Base-by-base conservation (phyloP, 1,140 invertebrate species). In the Drosophila mauritiana region DNA sequence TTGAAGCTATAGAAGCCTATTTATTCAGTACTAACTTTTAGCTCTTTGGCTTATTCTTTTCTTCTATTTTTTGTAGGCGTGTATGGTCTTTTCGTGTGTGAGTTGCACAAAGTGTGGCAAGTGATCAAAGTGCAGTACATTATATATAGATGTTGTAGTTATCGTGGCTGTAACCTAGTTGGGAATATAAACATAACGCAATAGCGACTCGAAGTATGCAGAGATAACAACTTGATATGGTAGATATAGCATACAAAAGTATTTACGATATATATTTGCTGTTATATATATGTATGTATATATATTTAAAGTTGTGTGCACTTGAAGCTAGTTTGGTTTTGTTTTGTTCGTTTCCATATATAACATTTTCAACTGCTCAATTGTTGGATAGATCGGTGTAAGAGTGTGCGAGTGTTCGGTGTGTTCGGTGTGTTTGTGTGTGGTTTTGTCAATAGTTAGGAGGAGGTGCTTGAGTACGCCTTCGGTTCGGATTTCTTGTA, bases 61-160 rank as follows among this genome's bases (percentile, higher is more conserved):
- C 31, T 49, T 57, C 20, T 58, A 20, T 51, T 73, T 37, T 63
- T 54, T 74, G 51, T 52, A 46, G 45, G 43, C 62, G 63, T 83
- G 62, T 67, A 25, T 51, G 39, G 63, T 52, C 31, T 69, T 34
- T 80, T 55, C 83, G 59, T 84, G 72, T 84, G 72, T 67, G 64
- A 57, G 45, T 79, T 77, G 67, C 65, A 89, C 72, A 83, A 72
- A 89, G 75, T 80, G 72, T 79, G 73, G 55, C 63, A 69, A 55
- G 84, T 89, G 84, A 89, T 74, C 64, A 78, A 78, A 77, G 84
- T 89, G 84, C 84, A 52, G 63, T 86, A 84, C 76, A 77, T 78
- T 70, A 52, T 70, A 69, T 42, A 46, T 54, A 63, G 59, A 59
- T 68, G 61, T 81, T 69, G 62, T 74, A 51, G 62, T 78, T 55